These are phyloP conservation scores for Mesaphorura yosii DNA, from an alignment of 1,140 invertebrate species.

Conservation along the genomic window DNA sequence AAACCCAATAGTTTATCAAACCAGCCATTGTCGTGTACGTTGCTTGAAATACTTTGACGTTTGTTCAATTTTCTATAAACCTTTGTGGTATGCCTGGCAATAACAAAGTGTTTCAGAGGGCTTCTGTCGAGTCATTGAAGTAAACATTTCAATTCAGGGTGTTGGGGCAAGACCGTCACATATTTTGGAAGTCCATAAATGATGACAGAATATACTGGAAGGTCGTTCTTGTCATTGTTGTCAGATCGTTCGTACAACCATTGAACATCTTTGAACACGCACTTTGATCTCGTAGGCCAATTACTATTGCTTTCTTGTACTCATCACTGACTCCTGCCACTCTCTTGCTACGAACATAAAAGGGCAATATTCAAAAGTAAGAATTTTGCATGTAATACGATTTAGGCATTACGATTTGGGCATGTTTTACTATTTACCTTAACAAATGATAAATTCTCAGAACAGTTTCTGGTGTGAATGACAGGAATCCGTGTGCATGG, in stretches of 20 bases:
- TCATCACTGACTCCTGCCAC: conserved; percentile 6
- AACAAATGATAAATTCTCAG: conserved; percentile 14
- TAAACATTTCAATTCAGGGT: too few species aligned
- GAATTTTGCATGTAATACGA: background rate
- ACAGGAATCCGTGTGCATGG: conserved; percentile 28
- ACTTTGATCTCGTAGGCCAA: conserved; percentile 22
- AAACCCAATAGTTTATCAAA: too few species aligned
- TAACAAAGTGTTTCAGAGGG: too few species aligned
- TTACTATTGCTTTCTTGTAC: conserved; percentile 14
- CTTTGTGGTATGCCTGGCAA: too few species aligned
- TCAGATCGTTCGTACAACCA: conserved; percentile 16
- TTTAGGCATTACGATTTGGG: background rate
- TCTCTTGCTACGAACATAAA: conserved; percentile 17
- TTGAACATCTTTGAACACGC: conserved; percentile 12
- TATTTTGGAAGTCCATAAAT: background rate
- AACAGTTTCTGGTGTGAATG: conserved; percentile 6
- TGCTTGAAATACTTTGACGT: too few species aligned
- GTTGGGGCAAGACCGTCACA: too few species aligned
- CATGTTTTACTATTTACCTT: conserved; percentile 15
- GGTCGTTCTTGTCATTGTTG: conserved; percentile 1
- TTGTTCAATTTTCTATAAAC: too few species aligned
- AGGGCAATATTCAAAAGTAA: background rate
- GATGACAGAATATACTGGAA: background rate
- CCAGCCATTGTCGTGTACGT: too few species aligned
- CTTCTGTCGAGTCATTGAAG: too few species aligned